A percentile compares a stretch with the other conserved stretches of the same genome.
phyloP scores from a whole-genome alignment of 1,140 invertebrate species.

The Cecropterus lyciades region DNA sequence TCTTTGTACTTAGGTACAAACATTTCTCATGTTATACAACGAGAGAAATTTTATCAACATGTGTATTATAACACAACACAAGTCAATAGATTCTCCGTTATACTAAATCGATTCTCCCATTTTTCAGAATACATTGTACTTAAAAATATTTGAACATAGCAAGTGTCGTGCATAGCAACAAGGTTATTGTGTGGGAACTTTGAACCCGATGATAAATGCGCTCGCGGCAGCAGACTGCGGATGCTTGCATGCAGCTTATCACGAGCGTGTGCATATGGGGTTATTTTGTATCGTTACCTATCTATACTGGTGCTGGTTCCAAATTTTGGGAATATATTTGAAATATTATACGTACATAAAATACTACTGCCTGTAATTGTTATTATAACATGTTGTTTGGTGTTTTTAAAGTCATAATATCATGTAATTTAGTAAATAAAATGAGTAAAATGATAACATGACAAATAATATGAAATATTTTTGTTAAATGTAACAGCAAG shows the following conservation, averaged over 20 bases:
- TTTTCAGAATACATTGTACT: constrained; percentile 15
- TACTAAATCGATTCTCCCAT: constrained; percentile 16
- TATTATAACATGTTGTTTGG: too few relatives aligned
- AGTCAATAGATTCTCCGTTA: too few relatives aligned
- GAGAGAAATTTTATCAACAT: too few relatives aligned
- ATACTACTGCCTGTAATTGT: too few relatives aligned
- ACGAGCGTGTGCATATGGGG: constrained; percentile 47
- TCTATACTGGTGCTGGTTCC: constrained; percentile 12
- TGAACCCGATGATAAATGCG: constrained; percentile 72
- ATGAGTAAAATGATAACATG: too few relatives aligned
- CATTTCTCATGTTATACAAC: too few relatives aligned
- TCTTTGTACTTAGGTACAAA: too few relatives aligned
- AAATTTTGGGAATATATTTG: constrained; percentile 40
- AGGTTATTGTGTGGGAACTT: constrained; percentile 68
- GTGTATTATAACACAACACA: too few relatives aligned
- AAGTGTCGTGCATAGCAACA: constrained; percentile 52
- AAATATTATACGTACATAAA: constrained; percentile 15
- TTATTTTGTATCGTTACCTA: constrained; percentile 37
- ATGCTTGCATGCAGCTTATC: constrained; percentile 67
- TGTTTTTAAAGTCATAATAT: too few relatives aligned
- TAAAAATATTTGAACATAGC: constrained; percentile 38
- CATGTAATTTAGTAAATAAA: too few relatives aligned
- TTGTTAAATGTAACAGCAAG: too few relatives aligned
- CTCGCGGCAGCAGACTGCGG: constrained; percentile 50
- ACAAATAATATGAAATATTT: too few relatives aligned